Conservation (phyloP, 2,113 vertebrate genomes). For the Pelecanoides urinatrix region DNA sequence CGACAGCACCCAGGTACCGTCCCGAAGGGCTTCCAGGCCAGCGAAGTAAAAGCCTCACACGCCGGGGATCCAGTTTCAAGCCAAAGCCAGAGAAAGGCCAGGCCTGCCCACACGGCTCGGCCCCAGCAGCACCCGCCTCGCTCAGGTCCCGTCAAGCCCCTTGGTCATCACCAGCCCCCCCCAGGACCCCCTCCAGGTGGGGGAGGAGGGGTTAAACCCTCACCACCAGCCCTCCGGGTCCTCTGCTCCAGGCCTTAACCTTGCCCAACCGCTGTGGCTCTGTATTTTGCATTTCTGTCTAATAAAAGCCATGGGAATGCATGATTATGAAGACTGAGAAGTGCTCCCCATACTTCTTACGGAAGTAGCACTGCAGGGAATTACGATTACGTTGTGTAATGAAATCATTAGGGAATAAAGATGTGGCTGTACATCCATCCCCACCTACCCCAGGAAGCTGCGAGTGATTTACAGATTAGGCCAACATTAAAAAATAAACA, state of each 20-base stretch:
- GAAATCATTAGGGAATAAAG: neutral
- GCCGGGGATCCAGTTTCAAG: fast-evolving
- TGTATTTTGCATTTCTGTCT: fast-evolving
- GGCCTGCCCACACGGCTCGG: neutral
- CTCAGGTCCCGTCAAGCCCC: neutral
- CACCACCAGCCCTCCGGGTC: too few relatives aligned
- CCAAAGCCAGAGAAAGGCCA: neutral
- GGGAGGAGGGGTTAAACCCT: neutral
- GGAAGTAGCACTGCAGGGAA: neutral
- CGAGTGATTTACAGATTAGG: neutral
- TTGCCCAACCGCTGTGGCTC: neutral
- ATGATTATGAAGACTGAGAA: neutral
- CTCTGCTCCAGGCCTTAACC: neutral
- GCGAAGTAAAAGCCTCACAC: neutral
- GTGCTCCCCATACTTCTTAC: neutral
- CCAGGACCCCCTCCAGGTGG: neutral
- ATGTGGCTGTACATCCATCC: neutral
- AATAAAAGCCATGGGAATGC: neutral
- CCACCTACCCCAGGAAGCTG: neutral
- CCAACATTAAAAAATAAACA: neutral
- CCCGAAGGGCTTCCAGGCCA: neutral
- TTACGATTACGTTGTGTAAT: neutral
- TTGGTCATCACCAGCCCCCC: fast-evolving
- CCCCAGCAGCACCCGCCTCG: fast-evolving
- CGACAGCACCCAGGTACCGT: neutral